A percentile compares a stretch with the other conserved stretches of the same genome.
Evolutionary conservation across 2,888 invertebrate species (phyloP).

Genomic region (Orchesella flavescens): DNA sequence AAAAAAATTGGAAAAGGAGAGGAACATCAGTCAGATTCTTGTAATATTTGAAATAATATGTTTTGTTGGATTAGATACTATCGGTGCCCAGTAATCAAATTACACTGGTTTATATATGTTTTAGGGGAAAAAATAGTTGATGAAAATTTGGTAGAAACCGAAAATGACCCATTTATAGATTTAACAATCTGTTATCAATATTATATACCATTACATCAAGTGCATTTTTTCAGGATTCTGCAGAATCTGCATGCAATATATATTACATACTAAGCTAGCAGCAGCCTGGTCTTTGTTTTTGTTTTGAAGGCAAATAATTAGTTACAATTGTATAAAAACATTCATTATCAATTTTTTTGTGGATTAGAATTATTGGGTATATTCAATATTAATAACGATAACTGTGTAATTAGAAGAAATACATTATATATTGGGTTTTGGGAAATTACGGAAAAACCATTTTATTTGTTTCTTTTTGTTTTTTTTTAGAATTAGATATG

Average conservation of each 20-base stretch:
- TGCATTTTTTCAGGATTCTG: conserved; percentile 9
- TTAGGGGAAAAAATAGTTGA: no score
- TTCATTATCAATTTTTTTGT: conserved; percentile 14
- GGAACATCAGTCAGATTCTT: not conserved
- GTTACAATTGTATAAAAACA: conserved; percentile 32
- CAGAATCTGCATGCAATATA: conserved; percentile 17
- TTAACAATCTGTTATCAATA: not conserved
- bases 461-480: conserved; percentile 37
- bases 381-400: conserved; percentile 2
- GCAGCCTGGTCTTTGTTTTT: conserved; percentile 47
- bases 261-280: conserved; percentile 23
- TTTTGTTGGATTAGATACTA: not conserved
- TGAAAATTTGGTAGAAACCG: not conserved
- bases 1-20: conserved; percentile 1
- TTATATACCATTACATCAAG: not conserved
- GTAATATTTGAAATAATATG: not conserved
- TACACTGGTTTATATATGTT: no score
- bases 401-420: conserved; percentile 3
- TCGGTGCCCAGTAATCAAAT: no score
- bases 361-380: conserved; percentile 51
- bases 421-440: conserved; percentile 34
- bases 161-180: not conserved
- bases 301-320: conserved; percentile 20
- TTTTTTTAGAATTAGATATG: not conserved
- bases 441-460: conserved; percentile 37